Evolutionary conservation across 2,113 vertebrate genomes (phyloP).

Genomic region (Ciconia maguari): DNA sequence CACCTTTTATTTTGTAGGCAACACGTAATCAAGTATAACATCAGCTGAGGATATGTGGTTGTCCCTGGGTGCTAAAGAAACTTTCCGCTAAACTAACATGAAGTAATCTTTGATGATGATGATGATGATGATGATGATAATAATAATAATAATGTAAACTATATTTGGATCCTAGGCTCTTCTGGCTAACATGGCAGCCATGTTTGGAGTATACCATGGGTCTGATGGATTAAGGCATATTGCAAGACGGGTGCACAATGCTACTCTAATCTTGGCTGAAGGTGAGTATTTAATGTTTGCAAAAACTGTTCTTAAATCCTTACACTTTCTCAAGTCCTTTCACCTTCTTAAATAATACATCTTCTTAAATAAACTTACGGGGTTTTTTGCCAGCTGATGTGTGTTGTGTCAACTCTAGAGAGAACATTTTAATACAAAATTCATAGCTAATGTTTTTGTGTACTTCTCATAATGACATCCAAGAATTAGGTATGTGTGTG

Average conservation of each 20-base stretch:
- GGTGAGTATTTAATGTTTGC: constrained; percentile 69
- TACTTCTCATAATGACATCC: neutral
- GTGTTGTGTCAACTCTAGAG: neutral
- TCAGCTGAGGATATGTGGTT: neutral
- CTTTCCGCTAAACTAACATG: neutral
- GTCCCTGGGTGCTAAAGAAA: neutral
- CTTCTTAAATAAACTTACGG: neutral
- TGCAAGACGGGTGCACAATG: constrained; percentile 89
- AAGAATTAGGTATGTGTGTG: neutral
- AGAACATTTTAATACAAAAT: neutral
- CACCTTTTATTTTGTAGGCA: neutral
- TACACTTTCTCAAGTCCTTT: neutral
- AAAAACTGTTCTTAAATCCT: neutral
- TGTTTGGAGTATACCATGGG: constrained; percentile 94
- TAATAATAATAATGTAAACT: neutral
- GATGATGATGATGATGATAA: too few relatives aligned
- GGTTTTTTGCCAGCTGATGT: neutral
- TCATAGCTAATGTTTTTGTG: neutral
- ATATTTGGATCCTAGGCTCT: constrained; percentile 81
- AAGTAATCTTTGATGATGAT: neutral
- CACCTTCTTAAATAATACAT: neutral
- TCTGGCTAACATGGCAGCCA: constrained; percentile 95
- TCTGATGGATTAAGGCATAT: constrained; percentile 90
- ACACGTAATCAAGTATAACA: neutral
- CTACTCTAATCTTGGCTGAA: constrained; percentile 91